phyloP scores from a whole-genome alignment of 1,140 invertebrate species.

The Drosophila yakuba region DNA sequence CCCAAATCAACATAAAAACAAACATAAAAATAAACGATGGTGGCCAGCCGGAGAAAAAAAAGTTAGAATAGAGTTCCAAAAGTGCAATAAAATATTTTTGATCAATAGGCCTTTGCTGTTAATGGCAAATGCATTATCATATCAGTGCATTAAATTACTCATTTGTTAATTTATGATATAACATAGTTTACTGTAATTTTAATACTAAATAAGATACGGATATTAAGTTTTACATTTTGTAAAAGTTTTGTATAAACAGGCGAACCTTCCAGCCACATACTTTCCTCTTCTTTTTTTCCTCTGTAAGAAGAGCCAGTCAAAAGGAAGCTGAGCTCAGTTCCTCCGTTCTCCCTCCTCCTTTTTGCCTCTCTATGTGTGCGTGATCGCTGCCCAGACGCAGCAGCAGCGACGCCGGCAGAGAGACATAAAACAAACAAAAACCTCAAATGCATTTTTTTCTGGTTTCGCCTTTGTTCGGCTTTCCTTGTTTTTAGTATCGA shows the following conservation, averaged over 20 bases:
- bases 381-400: slow-evolving; percentile 54
- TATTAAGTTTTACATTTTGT: too few relatives aligned
- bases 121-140: too few relatives aligned
- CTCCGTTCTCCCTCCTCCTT: not conserved
- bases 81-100: not conserved
- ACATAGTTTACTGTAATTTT: too few relatives aligned
- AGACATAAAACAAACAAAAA: slow-evolving; percentile 29
- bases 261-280: too few relatives aligned
- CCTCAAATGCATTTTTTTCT: slow-evolving; percentile 30
- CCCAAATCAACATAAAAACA: slow-evolving; percentile 66
- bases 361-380: slow-evolving; percentile 11
- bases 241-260: too few relatives aligned
- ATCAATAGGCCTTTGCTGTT: not conserved
- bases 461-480: slow-evolving; percentile 20
- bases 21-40: slow-evolving; percentile 50
- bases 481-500: slow-evolving; percentile 23
- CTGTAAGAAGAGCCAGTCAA: slow-evolving; percentile 31
- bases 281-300: not conserved
- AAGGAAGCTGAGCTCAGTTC: slow-evolving; percentile 29
- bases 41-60: slow-evolving; percentile 9
- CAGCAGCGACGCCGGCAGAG: slow-evolving; percentile 26
- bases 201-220: too few relatives aligned
- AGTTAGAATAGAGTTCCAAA: too few relatives aligned
- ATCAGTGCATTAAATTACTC: too few relatives aligned
- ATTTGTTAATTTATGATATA: too few relatives aligned